Conservation (phyloP, 2,113 vertebrate genomes). For the Ciconia maguari region DNA sequence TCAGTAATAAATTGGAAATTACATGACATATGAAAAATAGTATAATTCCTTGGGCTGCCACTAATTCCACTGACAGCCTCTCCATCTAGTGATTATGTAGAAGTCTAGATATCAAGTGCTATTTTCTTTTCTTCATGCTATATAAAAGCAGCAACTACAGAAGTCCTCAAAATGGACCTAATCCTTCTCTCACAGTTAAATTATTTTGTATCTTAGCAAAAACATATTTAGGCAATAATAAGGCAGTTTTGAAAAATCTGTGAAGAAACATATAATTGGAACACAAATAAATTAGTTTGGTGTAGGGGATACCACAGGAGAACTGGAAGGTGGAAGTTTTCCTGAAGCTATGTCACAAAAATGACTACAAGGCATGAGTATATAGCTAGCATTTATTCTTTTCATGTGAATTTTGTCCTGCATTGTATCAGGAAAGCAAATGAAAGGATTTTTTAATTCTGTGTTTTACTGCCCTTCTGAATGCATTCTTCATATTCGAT, state of each 20-base stretch:
- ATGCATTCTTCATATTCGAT: not conserved
- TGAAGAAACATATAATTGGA: not conserved
- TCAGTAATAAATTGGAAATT: not conserved
- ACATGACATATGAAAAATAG: not conserved
- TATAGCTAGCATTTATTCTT: not conserved
- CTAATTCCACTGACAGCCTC: not conserved
- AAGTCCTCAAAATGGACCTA: not conserved
- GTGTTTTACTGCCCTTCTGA: not conserved
- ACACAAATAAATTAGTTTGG: not conserved
- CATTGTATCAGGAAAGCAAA: not conserved
- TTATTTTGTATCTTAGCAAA: not conserved
- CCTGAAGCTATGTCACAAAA: not conserved
- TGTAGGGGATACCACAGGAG: not conserved
- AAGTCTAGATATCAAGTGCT: not conserved
- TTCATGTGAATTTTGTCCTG: not conserved
- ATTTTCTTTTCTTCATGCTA: not conserved
- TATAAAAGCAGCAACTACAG: not conserved
- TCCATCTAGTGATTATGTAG: not conserved
- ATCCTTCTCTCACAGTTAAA: not conserved
- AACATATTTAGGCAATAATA: not conserved
- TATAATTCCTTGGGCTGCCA: not conserved
- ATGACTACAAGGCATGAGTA: not conserved
- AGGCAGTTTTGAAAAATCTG: not conserved
- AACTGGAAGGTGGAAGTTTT: not conserved
- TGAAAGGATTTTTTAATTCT: not conserved